A percentile compares a stretch with the other conserved stretches of the same genome.
phyloP scores from a whole-genome alignment of 2,888 invertebrate genomes.

The Oasisia sp. region DNA sequence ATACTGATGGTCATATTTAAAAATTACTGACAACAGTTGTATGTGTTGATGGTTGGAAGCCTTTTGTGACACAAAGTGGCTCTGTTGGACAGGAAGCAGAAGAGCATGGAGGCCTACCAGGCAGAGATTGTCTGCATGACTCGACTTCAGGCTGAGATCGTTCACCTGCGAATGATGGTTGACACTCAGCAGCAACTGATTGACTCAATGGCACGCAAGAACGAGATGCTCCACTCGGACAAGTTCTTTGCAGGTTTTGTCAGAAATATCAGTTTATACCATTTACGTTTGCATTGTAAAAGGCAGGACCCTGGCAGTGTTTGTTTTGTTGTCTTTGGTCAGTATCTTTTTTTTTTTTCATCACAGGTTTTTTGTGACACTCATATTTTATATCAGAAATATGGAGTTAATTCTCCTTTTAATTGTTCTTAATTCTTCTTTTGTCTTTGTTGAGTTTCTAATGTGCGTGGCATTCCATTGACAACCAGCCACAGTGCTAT shows the following conservation, averaged over 20 bases:
- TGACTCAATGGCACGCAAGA: conserved; percentile 50
- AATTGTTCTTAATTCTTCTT: too few relatives aligned
- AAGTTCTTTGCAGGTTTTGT: conserved; percentile 38
- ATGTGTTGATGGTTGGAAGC: not conserved
- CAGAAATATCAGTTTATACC: not conserved
- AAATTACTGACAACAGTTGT: not conserved
- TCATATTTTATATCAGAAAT: too few relatives aligned
- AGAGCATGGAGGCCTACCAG: conserved; percentile 64
- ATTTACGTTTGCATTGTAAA: too few relatives aligned
- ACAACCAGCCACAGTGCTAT: too few relatives aligned
- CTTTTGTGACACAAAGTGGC: not conserved
- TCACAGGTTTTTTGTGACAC: too few relatives aligned
- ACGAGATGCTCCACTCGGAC: conserved; percentile 43
- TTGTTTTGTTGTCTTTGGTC: not conserved
- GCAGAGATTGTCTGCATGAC: conserved; percentile 62
- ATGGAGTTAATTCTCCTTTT: too few relatives aligned
- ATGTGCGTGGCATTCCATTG: too few relatives aligned
- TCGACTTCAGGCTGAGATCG: conserved; percentile 63
- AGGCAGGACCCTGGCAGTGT: too few relatives aligned
- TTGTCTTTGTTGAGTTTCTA: too few relatives aligned
- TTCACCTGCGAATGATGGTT: conserved; percentile 56
- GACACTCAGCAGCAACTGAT: conserved; percentile 55
- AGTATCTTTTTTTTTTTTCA: not conserved
- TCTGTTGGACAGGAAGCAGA: conserved; percentile 57
- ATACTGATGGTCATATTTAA: not conserved